These are phyloP conservation scores for Allygus modestus DNA, from an alignment of 2,888 invertebrate genomes.

Conservation along the genomic window DNA sequence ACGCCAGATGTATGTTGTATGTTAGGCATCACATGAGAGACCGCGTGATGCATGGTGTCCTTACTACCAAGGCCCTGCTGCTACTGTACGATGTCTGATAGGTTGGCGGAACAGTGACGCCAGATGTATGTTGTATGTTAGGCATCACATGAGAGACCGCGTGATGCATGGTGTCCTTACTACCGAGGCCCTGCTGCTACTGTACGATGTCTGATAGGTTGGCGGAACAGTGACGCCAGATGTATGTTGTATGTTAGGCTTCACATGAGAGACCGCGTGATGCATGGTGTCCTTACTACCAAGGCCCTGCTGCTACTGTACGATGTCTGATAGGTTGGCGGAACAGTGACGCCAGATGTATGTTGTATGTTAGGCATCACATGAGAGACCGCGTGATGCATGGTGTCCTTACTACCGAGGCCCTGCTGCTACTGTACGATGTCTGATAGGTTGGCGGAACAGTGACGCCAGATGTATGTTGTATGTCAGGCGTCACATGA, in stretches of 20 bases:
- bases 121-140: not conserved
- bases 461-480: not conserved
- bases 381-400: conserved; percentile 3
- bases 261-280: conserved; percentile 3
- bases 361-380: not conserved
- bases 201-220: not conserved
- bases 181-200: not conserved
- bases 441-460: not conserved
- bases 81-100: not conserved
- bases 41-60: conserved; percentile 9
- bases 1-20: not conserved
- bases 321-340: not conserved
- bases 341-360: not conserved
- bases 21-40: not conserved
- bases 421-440: not conserved
- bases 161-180: conserved; percentile 14
- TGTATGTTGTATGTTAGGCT: not conserved
- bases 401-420: not conserved
- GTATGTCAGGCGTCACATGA: conserved; percentile 6
- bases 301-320: not conserved
- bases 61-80: not conserved
- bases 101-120: not conserved
- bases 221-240: not conserved
- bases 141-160: not conserved
- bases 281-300: not conserved